Evolutionary conservation across 2,797 vertebrate genomes (phyloP).

Genomic region (Rhabdophis nuchalis): DNA sequence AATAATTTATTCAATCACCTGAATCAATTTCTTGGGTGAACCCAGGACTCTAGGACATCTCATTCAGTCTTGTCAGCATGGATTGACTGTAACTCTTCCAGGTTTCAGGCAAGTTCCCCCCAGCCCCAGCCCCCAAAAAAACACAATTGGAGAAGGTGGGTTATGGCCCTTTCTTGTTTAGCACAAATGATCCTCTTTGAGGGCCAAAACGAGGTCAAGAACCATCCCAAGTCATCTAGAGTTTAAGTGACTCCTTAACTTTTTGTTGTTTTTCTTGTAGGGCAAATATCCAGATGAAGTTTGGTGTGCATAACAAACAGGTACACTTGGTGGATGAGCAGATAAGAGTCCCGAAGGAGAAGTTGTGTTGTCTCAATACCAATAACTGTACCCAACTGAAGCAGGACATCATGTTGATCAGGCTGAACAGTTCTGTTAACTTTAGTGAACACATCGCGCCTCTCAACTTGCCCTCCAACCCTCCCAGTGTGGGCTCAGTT

Average conservation of each 20-base stretch:
- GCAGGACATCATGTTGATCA: conserved; percentile 21
- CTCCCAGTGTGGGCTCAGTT: fast-evolving
- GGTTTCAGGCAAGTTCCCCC: neutral
- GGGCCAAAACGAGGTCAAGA: too few species aligned
- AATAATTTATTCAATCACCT: neutral
- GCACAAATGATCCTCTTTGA: neutral
- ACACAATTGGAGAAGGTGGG: neutral
- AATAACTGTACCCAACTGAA: fast-evolving
- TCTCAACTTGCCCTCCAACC: fast-evolving
- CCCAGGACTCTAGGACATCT: neutral
- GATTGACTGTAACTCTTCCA: neutral
- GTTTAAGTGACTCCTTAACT: neutral
- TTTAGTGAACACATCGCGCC: neutral
- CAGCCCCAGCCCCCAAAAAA: neutral
- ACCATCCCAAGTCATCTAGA: neutral
- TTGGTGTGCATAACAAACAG: neutral
- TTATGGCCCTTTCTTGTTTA: neutral
- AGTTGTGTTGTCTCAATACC: neutral
- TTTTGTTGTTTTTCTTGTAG: neutral
- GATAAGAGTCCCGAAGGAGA: neutral
- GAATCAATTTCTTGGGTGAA: neutral
- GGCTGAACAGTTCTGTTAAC: neutral
- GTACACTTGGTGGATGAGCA: neutral
- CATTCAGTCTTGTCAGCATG: neutral
- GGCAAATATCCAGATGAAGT: neutral